Conservation (phyloP, 2,888 invertebrate genomes). For the Ligdia adustata region DNA sequence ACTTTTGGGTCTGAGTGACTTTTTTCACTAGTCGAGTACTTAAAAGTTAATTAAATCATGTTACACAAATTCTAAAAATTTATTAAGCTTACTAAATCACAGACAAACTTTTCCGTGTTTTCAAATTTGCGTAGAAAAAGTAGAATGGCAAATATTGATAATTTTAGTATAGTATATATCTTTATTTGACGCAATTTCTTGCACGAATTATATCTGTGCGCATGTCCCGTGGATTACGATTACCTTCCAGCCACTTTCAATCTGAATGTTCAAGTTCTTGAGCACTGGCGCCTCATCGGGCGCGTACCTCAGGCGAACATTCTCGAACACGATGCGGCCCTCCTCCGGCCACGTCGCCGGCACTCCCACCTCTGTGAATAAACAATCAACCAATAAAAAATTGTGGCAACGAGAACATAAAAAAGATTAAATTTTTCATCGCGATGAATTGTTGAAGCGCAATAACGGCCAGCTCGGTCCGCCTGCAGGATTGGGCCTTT, state of each 20-base stretch:
- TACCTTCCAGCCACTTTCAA: slow-evolving; percentile 78
- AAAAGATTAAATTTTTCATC: slow-evolving; percentile 37
- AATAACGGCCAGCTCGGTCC: slow-evolving; percentile 27
- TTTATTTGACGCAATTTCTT: too few relatives aligned
- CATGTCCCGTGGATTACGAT: too few relatives aligned
- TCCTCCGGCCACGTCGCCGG: slow-evolving; percentile 85
- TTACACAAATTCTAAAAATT: too few relatives aligned
- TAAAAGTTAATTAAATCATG: too few relatives aligned
- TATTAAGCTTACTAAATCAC: too few relatives aligned
- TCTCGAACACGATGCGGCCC: slow-evolving; percentile 84
- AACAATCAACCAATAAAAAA: slow-evolving; percentile 33
- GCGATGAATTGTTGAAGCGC: slow-evolving; percentile 39
- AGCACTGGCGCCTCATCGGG: slow-evolving; percentile 86
- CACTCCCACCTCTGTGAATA: slow-evolving; percentile 72
- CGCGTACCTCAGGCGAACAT: slow-evolving; percentile 86
- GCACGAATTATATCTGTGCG: too few relatives aligned
- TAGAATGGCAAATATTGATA: too few relatives aligned
- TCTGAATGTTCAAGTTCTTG: slow-evolving; percentile 63
- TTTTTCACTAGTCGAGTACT: too few relatives aligned
- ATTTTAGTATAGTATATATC: too few relatives aligned
- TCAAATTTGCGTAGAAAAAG: too few relatives aligned
- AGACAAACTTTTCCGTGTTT: too few relatives aligned
- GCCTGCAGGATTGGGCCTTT: slow-evolving; percentile 18
- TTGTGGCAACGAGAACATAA: slow-evolving; percentile 31
- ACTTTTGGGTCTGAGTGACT: too few relatives aligned